Base-by-base conservation (phyloP, 92 coral and sea anemone genomes). In the Diadumene lineata region DNA sequence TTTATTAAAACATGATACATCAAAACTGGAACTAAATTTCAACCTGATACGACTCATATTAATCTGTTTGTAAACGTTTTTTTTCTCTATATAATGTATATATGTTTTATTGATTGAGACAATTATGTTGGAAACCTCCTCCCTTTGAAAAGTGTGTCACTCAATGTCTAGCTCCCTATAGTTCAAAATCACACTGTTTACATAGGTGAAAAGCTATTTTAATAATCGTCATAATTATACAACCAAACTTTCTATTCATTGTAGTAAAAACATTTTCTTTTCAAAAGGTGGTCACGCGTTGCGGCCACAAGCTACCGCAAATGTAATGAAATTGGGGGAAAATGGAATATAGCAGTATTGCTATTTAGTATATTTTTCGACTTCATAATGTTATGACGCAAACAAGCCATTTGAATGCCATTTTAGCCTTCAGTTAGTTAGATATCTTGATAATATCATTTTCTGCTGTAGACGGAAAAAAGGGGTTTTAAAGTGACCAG, bases 41-140 rank as follows among this genome's bases (percentile, higher is more conserved):
- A 38, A 13, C 13, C 48, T 13, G 48, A 38, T n/a, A n/a, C 48
- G 6, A 38, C 48, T 38, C 13, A 38, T 4, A 38, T 11, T 26
- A 31, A 74, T 74, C 69, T 43, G 7, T 53, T 60, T 46, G 34
- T 38, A 74, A 74, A 74, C 44, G 61, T 69, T 7, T 74, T 74
- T 27, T 13, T 34, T 31, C 11, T n/a, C 68, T 56, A n/a, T n/a
- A n/a, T n/a, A n/a, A n/a, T n/a, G n/a, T n/a, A n/a, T 61, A 67
- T 60, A 56, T 74, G 63, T 74, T 74, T 74, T 62, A 38, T 38
- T 58, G 69, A 74, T 74, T 74, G 62, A 74, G 60, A 60, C 79
- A 74, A 74, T 60, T 74, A 60, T 32, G 69, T 56, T 60, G 58
- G 69, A 74, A 58, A 38, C 48, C 30, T 61, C 66, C 38, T 60